A percentile compares a stretch with the other conserved stretches of the same genome.
phyloP scores from a whole-genome alignment of 92 coral and sea anemone species.

The Palythoa heliodiscus region DNA sequence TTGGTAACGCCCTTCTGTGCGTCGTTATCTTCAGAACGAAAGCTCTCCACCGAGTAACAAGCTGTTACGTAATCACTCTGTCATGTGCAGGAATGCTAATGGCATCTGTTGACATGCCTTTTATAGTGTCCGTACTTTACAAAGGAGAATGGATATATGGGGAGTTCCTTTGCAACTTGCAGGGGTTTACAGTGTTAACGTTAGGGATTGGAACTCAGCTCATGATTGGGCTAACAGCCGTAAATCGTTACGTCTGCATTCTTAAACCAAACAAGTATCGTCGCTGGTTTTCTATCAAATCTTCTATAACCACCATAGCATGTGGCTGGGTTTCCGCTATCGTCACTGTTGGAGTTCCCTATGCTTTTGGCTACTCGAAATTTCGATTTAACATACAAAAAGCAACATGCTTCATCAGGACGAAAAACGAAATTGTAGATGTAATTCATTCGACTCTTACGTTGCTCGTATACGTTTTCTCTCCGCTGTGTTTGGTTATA shows the following conservation, averaged over 20 bases:
- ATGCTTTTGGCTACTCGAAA: conserved; percentile 11
- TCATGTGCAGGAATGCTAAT: conserved; percentile 33
- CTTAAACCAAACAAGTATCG: conserved; percentile 29
- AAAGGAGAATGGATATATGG: conserved; percentile 25
- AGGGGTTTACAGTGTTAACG: conserved; percentile 31
- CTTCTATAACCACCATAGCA: background rate
- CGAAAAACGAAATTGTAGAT: conserved; percentile 1
- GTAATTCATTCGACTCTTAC: conserved; percentile 17
- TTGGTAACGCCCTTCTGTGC: conserved; percentile 26
- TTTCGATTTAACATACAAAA: conserved; percentile 18
- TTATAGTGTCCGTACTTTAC: conserved; percentile 6
- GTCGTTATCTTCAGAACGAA: conserved; percentile 18
- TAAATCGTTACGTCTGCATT: conserved; percentile 37
- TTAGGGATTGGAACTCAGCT: conserved; percentile 23
- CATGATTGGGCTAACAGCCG: conserved; percentile 36
- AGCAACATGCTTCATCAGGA: conserved; percentile 26
- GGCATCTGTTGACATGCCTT: conserved; percentile 35
- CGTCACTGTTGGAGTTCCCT: conserved; percentile 15
- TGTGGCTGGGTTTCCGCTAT: conserved; percentile 24
- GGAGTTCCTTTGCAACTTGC: conserved; percentile 32
- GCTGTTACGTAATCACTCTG: conserved; percentile 14
- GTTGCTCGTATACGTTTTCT: conserved; percentile 15
- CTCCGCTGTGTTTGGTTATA: conserved; percentile 20
- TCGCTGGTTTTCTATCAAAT: conserved; percentile 32
- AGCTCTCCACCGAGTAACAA: conserved; percentile 18